A percentile compares a stretch with the other conserved stretches of the same genome.
Evolutionary conservation across 2,113 vertebrate genomes (phyloP).

Genomic region (Steatornis caripensis): DNA sequence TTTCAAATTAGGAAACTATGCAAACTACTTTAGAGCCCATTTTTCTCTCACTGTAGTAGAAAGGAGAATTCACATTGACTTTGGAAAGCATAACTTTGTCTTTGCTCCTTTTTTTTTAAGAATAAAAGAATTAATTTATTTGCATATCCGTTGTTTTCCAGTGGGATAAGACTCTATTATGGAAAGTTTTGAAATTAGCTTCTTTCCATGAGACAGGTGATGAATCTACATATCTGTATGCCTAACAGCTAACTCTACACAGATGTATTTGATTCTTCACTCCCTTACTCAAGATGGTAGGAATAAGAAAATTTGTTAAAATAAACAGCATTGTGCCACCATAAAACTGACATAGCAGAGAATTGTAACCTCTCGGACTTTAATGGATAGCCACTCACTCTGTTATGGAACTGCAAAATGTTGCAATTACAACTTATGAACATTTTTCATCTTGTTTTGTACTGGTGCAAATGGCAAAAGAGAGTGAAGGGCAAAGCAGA

Average conservation of each 20-base stretch:
- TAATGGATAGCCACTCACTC: neutral
- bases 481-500: neutral
- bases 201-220: neutral
- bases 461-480: neutral
- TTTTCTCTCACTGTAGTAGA: neutral
- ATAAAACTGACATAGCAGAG: neutral
- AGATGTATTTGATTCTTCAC: neutral
- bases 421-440: neutral
- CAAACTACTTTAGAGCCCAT: neutral
- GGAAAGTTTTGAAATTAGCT: neutral
- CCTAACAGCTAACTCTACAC: neutral
- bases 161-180: neutral
- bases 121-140: neutral
- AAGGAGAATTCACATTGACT: neutral
- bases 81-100: neutral
- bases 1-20: neutral
- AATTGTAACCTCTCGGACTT: neutral
- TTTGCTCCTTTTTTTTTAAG: too few species aligned
- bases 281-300: neutral
- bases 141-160: neutral
- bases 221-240: neutral
- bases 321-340: neutral
- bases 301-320: neutral
- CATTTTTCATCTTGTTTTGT: neutral
- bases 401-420: neutral